Evolutionary conservation across 2,113 vertebrate species (phyloP).

Genomic region (Numida meleagris): DNA sequence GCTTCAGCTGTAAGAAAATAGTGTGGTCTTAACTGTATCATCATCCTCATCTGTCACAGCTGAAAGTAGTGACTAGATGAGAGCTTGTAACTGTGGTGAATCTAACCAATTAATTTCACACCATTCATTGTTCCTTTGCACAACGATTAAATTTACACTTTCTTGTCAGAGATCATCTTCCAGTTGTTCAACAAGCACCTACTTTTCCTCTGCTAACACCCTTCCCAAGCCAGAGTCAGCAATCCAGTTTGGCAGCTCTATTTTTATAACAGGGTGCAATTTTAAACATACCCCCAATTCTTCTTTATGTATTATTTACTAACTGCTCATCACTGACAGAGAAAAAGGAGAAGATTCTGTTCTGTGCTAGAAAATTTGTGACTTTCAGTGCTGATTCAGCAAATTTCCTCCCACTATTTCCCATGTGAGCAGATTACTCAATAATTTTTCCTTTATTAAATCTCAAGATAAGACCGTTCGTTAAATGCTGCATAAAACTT

Average conservation of each 20-base stretch:
- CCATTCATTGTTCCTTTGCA: not conserved
- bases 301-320: conserved; percentile 43
- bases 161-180: not conserved
- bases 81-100: not conserved
- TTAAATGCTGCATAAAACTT: not conserved
- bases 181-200: not conserved
- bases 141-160: not conserved
- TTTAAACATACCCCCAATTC: not conserved
- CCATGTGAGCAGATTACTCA: not conserved
- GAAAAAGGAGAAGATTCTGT: not conserved
- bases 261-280: conserved; percentile 25
- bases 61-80: not conserved
- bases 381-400: conserved; percentile 18
- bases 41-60: not conserved
- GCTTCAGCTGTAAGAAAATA: not conserved
- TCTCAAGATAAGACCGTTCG: not conserved
- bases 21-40: not conserved
- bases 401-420: not conserved
- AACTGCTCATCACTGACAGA: not conserved
- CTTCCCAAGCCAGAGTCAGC: not conserved
- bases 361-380: not conserved
- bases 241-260: not conserved
- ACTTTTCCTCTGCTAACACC: not conserved
- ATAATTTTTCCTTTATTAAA: conserved; percentile 7
- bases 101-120: conserved; percentile 37